These are phyloP conservation scores for Sebastes minor DNA, from an alignment of 2,797 vertebrate species.

Conservation along the genomic window DNA sequence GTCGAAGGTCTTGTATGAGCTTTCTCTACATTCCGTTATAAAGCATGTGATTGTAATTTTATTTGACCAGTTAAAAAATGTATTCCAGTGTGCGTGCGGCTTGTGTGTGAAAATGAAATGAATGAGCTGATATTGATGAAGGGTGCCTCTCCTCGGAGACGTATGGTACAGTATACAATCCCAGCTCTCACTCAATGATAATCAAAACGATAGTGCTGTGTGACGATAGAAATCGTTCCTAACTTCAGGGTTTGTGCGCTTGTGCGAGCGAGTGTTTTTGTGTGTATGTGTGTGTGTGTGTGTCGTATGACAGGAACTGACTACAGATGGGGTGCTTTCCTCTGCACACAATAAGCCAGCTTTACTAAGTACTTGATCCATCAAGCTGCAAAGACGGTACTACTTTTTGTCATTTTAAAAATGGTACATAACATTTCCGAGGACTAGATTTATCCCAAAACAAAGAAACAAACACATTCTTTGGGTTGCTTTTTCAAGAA, in stretches of 20 bases:
- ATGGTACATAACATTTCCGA: conserved; percentile 54
- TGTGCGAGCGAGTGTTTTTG: conserved; percentile 44
- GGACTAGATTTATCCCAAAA: conserved; percentile 23
- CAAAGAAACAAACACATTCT: conserved; percentile 1
- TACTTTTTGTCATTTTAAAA: conserved; percentile 52
- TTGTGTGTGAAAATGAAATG: conserved; percentile 9
- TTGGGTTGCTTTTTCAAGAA: conserved; percentile 18
- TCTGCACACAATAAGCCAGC: conserved; percentile 74
- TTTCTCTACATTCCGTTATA: conserved; percentile 82
- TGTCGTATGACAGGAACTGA: conserved; percentile 67
- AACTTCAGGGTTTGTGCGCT: conserved; percentile 80
- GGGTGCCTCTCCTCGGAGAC: conserved; percentile 69
- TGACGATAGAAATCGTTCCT: conserved; percentile 75
- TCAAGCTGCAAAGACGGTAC: conserved; percentile 67
- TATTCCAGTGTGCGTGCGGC: conserved; percentile 23
- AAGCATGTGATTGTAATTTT: conserved; percentile 79
- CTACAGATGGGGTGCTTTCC: conserved; percentile 78
- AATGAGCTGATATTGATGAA: conserved; percentile 72
- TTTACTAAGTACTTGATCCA: conserved; percentile 73
- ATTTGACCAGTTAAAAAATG: conserved; percentile 51
- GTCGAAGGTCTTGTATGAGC: conserved; percentile 62
- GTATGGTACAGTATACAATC: conserved; percentile 79
- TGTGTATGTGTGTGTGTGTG: background rate
- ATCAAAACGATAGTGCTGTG: conserved; percentile 80
- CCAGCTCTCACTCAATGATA: conserved; percentile 77